Evolutionary conservation across 2,113 vertebrate genomes (phyloP).

Genomic region (Ovis canadensis): DNA sequence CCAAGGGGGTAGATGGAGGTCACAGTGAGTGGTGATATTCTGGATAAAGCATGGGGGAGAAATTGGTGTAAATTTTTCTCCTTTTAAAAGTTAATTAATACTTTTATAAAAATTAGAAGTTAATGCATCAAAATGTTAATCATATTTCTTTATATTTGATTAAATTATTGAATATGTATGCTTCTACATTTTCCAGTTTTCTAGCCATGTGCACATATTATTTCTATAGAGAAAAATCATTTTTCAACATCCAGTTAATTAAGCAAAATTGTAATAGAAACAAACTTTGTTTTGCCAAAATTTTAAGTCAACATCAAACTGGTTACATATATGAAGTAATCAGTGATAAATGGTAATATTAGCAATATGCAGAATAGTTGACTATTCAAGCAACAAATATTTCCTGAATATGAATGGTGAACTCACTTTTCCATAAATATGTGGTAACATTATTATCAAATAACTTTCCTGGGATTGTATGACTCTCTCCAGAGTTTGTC

Average conservation of each 20-base stretch:
- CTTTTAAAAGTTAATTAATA: background rate
- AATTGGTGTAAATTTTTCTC: background rate
- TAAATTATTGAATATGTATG: background rate
- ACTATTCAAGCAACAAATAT: background rate
- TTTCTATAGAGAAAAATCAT: background rate
- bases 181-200: background rate
- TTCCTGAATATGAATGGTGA: background rate
- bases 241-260: background rate
- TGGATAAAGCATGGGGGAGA: background rate
- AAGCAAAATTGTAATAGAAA: background rate
- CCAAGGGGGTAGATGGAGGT: background rate
- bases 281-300: background rate
- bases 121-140: background rate
- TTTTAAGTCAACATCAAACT: background rate
- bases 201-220: background rate
- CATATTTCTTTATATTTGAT: background rate
- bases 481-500: background rate
- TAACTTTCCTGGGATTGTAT: background rate
- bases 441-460: background rate
- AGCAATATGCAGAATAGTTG: background rate
- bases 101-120: background rate
- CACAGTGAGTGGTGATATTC: background rate
- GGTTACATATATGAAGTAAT: background rate
- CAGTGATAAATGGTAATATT: background rate
- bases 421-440: background rate